These are phyloP conservation scores for Centroberyx gerrardi DNA, from an alignment of 2,797 vertebrate species.

Conservation along the genomic window DNA sequence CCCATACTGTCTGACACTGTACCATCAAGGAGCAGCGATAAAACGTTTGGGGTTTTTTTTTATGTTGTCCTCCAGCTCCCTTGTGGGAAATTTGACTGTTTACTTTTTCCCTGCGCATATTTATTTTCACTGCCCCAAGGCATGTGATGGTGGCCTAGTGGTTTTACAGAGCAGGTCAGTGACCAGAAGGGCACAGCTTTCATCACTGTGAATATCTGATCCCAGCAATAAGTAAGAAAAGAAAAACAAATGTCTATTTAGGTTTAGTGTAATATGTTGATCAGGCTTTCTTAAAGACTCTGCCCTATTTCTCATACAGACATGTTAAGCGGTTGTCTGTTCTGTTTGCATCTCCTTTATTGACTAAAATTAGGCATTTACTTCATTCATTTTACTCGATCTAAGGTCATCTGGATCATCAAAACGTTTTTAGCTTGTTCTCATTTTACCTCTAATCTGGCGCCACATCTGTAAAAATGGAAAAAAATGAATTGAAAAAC, in stretches of 20 bases:
- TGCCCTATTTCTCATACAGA: background rate
- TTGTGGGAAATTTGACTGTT: slow-evolving; percentile 20
- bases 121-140: slow-evolving; percentile 30
- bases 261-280: background rate
- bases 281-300: background rate
- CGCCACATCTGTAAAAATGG: slow-evolving; percentile 5
- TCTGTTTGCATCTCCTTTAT: background rate
- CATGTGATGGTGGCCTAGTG: background rate
- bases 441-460: slow-evolving; percentile 1
- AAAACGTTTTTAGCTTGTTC: background rate
- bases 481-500: slow-evolving; percentile 10
- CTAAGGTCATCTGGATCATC: background rate
- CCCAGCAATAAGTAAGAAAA: background rate
- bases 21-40: slow-evolving; percentile 11
- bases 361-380: background rate
- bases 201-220: slow-evolving; percentile 2
- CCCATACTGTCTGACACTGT: slow-evolving; percentile 42
- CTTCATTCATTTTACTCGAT: slow-evolving; percentile 5
- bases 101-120: slow-evolving; percentile 21
- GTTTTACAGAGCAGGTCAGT: slow-evolving; percentile 2
- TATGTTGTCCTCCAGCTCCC: slow-evolving; percentile 30
- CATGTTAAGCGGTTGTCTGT: background rate
- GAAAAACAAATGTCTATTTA: too few relatives aligned
- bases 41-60: slow-evolving; percentile 5
- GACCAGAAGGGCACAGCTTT: background rate